Base-by-base conservation (phyloP, 2,113 vertebrate genomes). In the Hoplias malabaricus region DNA sequence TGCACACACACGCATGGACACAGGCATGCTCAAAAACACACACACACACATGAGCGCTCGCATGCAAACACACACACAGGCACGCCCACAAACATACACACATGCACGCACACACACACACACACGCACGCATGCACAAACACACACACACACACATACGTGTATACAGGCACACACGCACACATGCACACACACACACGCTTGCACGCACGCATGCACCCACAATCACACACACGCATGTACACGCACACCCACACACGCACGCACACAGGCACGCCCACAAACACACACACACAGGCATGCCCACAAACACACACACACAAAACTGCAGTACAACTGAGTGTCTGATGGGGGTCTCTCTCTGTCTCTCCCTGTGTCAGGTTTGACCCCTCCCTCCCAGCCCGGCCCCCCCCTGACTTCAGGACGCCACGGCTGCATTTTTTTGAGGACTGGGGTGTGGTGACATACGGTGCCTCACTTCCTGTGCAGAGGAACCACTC, bases 361-460 rank as follows among this genome's bases (percentile, higher is more conserved):
- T 65, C 14, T 77, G 4, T 43, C 46, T 50, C 14, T 46, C 5
- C 14, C 29, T 1, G 29, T 83, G 12, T 77, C 90, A 99, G 98
- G 98, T 99, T 96, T 83, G 95, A 99, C 79, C 93, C 96, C 12
- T 92, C 87, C 79, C 91, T 99, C 79, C 87, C 81, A 16, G 84
- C 95, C 0, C 84, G 91, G 25, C 94, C 97, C 61, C 97, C 98
- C 0, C 88, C 92, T 0, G 96, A 98, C 84, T 98, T 93, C 0
- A 96, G 95, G 1, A 90, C 88, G 53, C 89, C 97, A 1, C 89
- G 84, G 0, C 87, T 99, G 50, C 97, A 99, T 91, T 91, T 94
- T 86, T 99, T 99, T 86, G 96, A 98, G 84, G 97, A 99, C 88
- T 99, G 98, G 97, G 97, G 98, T 21, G 98, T 99, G 8, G 98